These are phyloP conservation scores for Tiliacea aurago DNA, from an alignment of 2,888 invertebrate genomes.

Conservation along the genomic window DNA sequence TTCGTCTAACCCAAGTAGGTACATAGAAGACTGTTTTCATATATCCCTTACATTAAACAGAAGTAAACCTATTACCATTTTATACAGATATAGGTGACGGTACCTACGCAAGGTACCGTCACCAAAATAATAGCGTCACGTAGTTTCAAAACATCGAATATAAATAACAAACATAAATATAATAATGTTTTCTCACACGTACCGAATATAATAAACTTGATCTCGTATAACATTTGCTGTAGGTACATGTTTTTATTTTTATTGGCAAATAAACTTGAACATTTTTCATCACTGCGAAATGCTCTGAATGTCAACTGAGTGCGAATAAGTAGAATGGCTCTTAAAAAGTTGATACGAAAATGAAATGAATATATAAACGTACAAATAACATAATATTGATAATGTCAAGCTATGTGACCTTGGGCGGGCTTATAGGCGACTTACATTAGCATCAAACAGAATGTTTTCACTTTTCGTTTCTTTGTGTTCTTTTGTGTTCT, in stretches of 20 bases:
- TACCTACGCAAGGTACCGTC: slow-evolving; percentile 30
- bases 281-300: slow-evolving; percentile 52
- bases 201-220: slow-evolving; percentile 37
- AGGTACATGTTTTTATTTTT: slow-evolving; percentile 45
- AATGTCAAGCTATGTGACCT: slow-evolving; percentile 2
- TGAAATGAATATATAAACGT: slow-evolving; percentile 1
- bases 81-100: background rate
- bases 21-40: slow-evolving; percentile 21
- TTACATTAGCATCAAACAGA: background rate
- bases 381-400: slow-evolving; percentile 7
- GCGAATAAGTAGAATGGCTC: background rate
- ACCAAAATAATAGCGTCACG: slow-evolving; percentile 47
- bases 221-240: slow-evolving; percentile 38
- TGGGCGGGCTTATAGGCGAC: background rate
- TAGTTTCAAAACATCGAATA: slow-evolving; percentile 56
- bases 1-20: slow-evolving; percentile 26
- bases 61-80: slow-evolving; percentile 37
- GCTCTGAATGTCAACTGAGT: slow-evolving; percentile 34
- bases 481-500: slow-evolving; percentile 12
- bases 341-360: slow-evolving; percentile 16
- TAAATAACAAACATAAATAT: slow-evolving; percentile 47
- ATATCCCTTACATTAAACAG: slow-evolving; percentile 28
- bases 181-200: slow-evolving; percentile 48
- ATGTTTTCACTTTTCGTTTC: background rate
- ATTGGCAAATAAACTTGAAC: slow-evolving; percentile 43